Conservation (phyloP, 2,113 vertebrate genomes). For the Vulpes lagopus region DNA sequence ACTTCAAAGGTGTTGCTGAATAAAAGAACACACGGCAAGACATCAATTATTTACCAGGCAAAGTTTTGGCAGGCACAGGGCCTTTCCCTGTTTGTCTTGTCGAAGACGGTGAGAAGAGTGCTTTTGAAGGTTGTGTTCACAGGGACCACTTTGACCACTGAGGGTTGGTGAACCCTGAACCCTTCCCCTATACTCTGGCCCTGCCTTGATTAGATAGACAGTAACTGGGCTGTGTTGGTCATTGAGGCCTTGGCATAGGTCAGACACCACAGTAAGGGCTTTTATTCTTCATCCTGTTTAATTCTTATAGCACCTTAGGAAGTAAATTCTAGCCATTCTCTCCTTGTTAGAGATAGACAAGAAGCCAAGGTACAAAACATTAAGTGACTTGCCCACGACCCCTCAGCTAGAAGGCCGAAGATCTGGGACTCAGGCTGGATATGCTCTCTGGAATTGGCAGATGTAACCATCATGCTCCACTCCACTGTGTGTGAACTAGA, state of each 20-base stretch:
- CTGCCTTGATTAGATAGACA: not conserved
- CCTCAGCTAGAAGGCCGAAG: not conserved
- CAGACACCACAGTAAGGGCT: too few species aligned
- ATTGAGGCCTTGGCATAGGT: not conserved
- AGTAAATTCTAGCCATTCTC: not conserved
- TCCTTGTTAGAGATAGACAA: not conserved
- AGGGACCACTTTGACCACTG: fast-evolving
- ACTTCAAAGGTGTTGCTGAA: slow-evolving; percentile 83
- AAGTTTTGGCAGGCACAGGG: slow-evolving; percentile 80
- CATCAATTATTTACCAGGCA: slow-evolving; percentile 85
- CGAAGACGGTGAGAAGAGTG: slow-evolving; percentile 49
- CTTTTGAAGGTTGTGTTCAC: not conserved
- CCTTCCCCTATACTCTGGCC: not conserved
- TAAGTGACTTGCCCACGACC: not conserved
- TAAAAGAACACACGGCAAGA: slow-evolving; percentile 76
- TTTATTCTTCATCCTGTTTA: not conserved
- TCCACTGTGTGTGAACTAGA: not conserved
- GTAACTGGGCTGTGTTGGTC: not conserved
- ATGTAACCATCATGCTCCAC: fast-evolving
- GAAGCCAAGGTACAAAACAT: not conserved
- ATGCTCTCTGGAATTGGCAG: not conserved
- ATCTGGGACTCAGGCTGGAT: not conserved
- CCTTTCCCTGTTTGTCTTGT: slow-evolving; percentile 81
- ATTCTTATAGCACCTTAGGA: not conserved
- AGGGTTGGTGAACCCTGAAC: not conserved